Conservation (phyloP, 2,113 vertebrate species). For the Mobula hypostoma region DNA sequence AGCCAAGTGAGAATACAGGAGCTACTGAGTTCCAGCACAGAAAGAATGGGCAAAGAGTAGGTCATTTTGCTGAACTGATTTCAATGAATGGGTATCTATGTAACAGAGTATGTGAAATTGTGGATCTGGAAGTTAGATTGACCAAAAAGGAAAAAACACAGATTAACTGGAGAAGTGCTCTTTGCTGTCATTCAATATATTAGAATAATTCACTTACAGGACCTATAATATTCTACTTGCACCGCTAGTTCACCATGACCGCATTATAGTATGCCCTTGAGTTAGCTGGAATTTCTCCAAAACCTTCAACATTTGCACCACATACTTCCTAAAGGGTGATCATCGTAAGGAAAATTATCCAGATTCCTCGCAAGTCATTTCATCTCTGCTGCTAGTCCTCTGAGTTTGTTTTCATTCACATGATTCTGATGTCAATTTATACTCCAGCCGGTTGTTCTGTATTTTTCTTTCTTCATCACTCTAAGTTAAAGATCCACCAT, state of each 20-base stretch:
- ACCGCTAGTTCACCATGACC: not conserved
- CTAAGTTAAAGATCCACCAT: not conserved
- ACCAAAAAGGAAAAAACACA: not conserved
- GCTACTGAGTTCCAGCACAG: not conserved
- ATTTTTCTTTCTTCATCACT: not conserved
- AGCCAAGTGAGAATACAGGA: not conserved
- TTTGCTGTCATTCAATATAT: not conserved
- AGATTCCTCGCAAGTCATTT: not conserved
- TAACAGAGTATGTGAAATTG: not conserved
- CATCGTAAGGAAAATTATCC: not conserved
- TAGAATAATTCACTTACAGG: not conserved
- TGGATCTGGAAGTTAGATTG: not conserved
- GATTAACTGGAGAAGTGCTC: not conserved
- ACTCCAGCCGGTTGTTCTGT: not conserved
- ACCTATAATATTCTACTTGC: not conserved
- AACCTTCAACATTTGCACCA: not conserved
- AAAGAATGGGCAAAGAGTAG: not conserved
- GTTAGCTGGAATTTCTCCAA: not conserved
- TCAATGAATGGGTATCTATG: not conserved
- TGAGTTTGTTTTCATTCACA: not conserved
- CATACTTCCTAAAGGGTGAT: not conserved
- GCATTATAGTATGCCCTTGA: not conserved
- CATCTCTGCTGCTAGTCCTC: not conserved
- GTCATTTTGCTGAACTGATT: not conserved
- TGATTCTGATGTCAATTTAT: slow-evolving; percentile 3